Evolutionary conservation across 1,140 invertebrate genomes (phyloP).

Genomic region (Telenomus remus): DNA sequence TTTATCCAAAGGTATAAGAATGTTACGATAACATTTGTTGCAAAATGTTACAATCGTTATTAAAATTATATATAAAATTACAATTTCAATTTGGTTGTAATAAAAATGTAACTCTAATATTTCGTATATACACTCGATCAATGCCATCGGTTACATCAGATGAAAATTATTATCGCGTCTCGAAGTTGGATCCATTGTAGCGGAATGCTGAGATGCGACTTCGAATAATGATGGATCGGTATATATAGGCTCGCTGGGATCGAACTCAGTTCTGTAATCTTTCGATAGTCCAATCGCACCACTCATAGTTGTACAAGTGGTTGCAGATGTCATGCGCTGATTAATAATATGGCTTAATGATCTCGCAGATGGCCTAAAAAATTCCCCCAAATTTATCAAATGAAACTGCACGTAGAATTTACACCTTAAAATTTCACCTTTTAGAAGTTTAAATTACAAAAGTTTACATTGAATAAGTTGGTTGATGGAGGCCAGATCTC

Average conservation of each 20-base stretch:
- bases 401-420: background rate
- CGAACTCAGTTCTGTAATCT: conserved; percentile 71
- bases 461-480: conserved; percentile 67
- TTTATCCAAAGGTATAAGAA: too few species aligned
- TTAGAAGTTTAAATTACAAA: background rate
- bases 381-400: background rate
- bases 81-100: background rate
- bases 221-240: conserved; percentile 94
- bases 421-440: background rate
- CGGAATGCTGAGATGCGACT: conserved; percentile 77
- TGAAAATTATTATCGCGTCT: conserved; percentile 67
- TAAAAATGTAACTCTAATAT: background rate
- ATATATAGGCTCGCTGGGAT: conserved; percentile 94
- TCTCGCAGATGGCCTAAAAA: conserved; percentile 65
- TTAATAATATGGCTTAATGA: conserved; percentile 64
- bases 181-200: conserved; percentile 77
- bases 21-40: too few species aligned
- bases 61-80: background rate
- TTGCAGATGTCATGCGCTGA: conserved; percentile 58
- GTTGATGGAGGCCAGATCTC: conserved; percentile 67
- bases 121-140: background rate
- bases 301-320: conserved; percentile 57
- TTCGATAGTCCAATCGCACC: conserved; percentile 65
- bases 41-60: too few species aligned
- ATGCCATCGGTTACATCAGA: conserved; percentile 5